A percentile compares a stretch with the other conserved stretches of the same genome.
These are phyloP conservation scores for Seira sanloemensis DNA, from an alignment of 2,888 invertebrate species.

Conservation along the genomic window DNA sequence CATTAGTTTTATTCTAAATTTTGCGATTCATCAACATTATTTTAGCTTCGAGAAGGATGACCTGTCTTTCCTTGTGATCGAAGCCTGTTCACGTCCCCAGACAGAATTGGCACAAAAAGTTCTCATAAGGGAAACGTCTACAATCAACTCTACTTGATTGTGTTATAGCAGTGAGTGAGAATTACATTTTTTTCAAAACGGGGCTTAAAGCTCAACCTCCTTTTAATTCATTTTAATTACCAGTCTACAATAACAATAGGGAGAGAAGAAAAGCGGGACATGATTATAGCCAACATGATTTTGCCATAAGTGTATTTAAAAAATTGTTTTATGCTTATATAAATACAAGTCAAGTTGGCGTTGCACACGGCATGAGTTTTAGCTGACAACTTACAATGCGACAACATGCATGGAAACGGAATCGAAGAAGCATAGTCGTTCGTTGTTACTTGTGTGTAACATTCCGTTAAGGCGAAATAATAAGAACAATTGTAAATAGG, in stretches of 20 bases:
- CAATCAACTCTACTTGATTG: not conserved
- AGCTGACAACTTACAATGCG: not conserved
- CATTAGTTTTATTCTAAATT: no score
- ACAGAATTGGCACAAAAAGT: conserved; percentile 44
- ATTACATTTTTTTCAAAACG: not conserved
- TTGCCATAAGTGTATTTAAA: not conserved
- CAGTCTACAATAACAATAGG: not conserved
- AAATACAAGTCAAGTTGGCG: no score
- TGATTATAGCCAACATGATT: conserved; percentile 1
- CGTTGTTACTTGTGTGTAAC: not conserved
- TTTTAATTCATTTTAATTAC: conserved; percentile 9
- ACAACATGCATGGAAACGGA: not conserved
- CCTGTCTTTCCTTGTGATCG: not conserved
- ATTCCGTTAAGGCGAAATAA: no score
- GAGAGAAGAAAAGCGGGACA: conserved; percentile 13
- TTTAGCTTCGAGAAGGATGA: no score
- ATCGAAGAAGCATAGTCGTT: not conserved
- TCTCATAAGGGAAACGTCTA: conserved; percentile 14
- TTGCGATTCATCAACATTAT: no score
- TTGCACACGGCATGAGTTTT: not conserved
- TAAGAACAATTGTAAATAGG: no score
- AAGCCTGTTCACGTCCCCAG: conserved; percentile 5
- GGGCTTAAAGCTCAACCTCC: conserved; percentile 7
- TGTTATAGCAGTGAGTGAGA: not conserved
- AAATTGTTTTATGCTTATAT: not conserved